These are phyloP conservation scores for Leptinotarsa undecemlineata DNA, from an alignment of 1,140 invertebrate genomes.

Conservation along the genomic window DNA sequence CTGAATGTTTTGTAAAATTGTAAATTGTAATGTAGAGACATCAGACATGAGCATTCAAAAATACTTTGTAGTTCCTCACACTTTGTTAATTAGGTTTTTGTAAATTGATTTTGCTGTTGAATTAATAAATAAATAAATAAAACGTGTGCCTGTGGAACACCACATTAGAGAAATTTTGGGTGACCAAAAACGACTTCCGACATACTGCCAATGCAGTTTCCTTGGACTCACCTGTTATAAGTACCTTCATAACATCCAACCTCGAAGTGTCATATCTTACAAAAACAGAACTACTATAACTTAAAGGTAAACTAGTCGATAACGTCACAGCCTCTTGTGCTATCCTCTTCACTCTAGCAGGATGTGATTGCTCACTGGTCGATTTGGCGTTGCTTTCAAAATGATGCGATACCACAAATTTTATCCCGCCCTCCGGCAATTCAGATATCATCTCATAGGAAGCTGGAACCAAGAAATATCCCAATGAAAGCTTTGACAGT, in stretches of 20 bases:
- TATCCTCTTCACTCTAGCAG: slow-evolving; percentile 85
- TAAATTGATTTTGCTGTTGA: too few relatives aligned
- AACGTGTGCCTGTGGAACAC: too few relatives aligned
- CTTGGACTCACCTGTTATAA: slow-evolving; percentile 62
- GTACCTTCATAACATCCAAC: slow-evolving; percentile 93
- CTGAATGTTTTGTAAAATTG: too few relatives aligned
- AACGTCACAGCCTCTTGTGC: slow-evolving; percentile 95
- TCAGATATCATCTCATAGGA: slow-evolving; percentile 91
- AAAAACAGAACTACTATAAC: slow-evolving; percentile 93
- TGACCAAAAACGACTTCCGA: too few relatives aligned
- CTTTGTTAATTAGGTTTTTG: too few relatives aligned
- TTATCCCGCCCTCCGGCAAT: slow-evolving; percentile 70
- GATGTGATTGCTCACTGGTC: slow-evolving; percentile 83
- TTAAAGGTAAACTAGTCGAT: slow-evolving; percentile 90
- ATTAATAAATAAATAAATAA: too few relatives aligned
- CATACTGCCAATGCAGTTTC: neutral
- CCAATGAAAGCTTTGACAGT: neutral
- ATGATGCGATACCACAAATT: slow-evolving; percentile 87
- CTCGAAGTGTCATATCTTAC: slow-evolving; percentile 93
- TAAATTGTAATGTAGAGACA: too few relatives aligned
- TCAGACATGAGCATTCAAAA: too few relatives aligned
- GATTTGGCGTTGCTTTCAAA: slow-evolving; percentile 87
- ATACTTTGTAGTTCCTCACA: too few relatives aligned
- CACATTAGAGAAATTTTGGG: too few relatives aligned
- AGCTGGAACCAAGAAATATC: slow-evolving; percentile 61